Evolutionary conservation across 2,888 invertebrate genomes (phyloP), one percentile per base, ranked within the genome.

Genomic region (Hirtodrosophila cameraria): DNA sequence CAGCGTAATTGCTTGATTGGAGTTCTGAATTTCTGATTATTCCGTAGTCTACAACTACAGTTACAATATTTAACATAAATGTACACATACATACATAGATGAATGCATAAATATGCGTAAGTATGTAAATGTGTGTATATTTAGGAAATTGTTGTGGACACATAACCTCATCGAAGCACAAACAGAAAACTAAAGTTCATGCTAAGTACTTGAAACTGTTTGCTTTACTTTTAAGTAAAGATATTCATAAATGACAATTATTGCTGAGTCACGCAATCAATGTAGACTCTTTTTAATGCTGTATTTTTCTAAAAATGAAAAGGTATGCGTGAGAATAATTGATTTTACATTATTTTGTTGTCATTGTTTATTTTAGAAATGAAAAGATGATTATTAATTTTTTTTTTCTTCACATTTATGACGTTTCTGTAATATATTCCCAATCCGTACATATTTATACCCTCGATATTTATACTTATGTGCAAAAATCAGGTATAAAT

Each of bases 331-430:
- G 57, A 67, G 82, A 82, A 85, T 78, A 80, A 81, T 79, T 83
- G 80, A 85, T 83, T 83, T 79, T 61, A 62, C 64, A 83, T 83
- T 76, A 80, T 83, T 69, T 75, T 63, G 58, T 45, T 76, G 81
- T 82, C 81, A 82, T 83, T 82, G 81, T 82, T 82, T 85, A 60
- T 65, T 76, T 70, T 50, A 83, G 60, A 79, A 85, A 83, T 85
- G 72, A 70, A 70, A 79, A 79, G 64, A 80, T 81, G 80, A 82
- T 83, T 74, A 79, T 67, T 62, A 58, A 30, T 62, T 70, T 68
- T 64, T 60, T 60, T 65, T 70, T 66, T 61, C n/a, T n/a, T n/a
- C n/a, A 41, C 54, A 54, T 60, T 58, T 60, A 58, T 64, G 64
- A 66, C 54, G 53, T 50, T 72, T 61, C 42, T 61, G 50, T 66